Conservation (phyloP, 2,113 vertebrate genomes). For the Lutjanus erythropterus region DNA sequence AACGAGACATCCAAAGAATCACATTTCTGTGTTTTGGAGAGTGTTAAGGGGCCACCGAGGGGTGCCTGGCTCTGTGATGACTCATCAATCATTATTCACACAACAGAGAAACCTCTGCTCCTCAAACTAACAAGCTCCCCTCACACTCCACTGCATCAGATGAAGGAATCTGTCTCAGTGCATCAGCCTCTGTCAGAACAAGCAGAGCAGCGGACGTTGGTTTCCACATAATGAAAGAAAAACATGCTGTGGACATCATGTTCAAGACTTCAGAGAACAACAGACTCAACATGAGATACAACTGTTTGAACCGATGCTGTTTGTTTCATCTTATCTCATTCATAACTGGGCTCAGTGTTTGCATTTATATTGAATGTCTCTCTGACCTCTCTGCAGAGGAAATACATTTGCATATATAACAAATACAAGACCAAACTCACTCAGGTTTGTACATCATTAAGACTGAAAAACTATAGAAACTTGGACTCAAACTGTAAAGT, state of each 20-base stretch:
- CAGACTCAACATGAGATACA: neutral
- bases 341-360: neutral
- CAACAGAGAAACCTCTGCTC: slow-evolving; percentile 38
- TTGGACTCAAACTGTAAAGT: neutral
- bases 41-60: neutral
- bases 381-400: neutral
- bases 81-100: slow-evolving; percentile 59
- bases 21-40: slow-evolving; percentile 1
- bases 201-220: neutral
- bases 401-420: neutral
- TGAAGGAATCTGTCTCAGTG: slow-evolving; percentile 50
- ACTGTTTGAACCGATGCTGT: neutral
- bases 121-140: slow-evolving; percentile 47
- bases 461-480: neutral
- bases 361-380: neutral
- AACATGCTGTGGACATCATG: neutral
- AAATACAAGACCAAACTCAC: neutral
- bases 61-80: slow-evolving; percentile 30
- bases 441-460: neutral
- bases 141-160: slow-evolving; percentile 24
- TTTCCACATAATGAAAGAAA: slow-evolving; percentile 4
- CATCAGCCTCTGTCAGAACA: slow-evolving; percentile 44
- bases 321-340: neutral
- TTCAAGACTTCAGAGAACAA: neutral
- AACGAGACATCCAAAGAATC: neutral